Evolutionary conservation across 2,113 vertebrate genomes (phyloP).

Genomic region (Melanotaenia duboulayi): DNA sequence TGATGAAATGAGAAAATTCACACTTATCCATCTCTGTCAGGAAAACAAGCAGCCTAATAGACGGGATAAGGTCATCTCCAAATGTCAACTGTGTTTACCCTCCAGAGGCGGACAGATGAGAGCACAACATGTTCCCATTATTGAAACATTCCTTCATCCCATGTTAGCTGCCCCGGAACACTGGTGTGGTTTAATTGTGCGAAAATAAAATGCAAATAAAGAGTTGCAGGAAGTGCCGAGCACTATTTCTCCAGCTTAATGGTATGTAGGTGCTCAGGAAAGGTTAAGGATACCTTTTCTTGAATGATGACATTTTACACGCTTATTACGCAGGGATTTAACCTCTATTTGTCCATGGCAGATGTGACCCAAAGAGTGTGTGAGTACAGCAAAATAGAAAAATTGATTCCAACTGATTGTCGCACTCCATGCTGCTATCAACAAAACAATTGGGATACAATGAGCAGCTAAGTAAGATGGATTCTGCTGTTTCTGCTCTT

Average conservation of each 20-base stretch:
- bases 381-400: constrained; percentile 15
- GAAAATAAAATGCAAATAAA: constrained; percentile 48
- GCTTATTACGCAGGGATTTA: constrained; percentile 6
- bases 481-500: constrained; percentile 51
- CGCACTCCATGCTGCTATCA: constrained; percentile 35
- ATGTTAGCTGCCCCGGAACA: constrained; percentile 9
- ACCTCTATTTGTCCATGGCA: background rate
- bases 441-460: constrained; percentile 42
- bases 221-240: constrained; percentile 1
- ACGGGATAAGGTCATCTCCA: constrained; percentile 77
- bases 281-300: constrained; percentile 50
- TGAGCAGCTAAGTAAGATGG: constrained; percentile 71
- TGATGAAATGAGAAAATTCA: constrained; percentile 62
- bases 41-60: constrained; percentile 70
- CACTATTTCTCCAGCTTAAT: constrained; percentile 4
- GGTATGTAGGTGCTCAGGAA: constrained; percentile 20
- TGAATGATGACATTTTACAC: constrained; percentile 24
- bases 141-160: constrained; percentile 39
- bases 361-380: background rate
- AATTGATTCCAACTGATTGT: constrained; percentile 44
- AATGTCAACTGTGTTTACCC: constrained; percentile 78
- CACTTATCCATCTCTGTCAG: constrained; percentile 72
- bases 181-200: constrained; percentile 53
- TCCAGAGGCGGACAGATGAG: constrained; percentile 66
- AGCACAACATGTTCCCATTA: constrained; percentile 70